Conservation (phyloP, 2,888 invertebrate genomes). For the Mythimna impura region DNA sequence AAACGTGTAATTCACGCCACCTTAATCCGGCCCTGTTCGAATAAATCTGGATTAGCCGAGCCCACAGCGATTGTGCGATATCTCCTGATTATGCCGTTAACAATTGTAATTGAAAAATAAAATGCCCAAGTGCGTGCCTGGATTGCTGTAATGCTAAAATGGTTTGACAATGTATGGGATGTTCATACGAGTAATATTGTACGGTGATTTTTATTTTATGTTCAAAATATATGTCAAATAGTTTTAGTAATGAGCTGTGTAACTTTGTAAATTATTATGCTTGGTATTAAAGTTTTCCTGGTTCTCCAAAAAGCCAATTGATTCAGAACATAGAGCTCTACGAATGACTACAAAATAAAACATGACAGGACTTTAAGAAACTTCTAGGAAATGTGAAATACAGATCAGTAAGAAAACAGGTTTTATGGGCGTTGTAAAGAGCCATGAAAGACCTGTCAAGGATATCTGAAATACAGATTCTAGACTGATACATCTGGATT, state of each 20-base stretch:
- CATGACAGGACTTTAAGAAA: too few relatives aligned
- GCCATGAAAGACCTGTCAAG: not conserved
- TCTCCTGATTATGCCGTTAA: conserved; percentile 89
- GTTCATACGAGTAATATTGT: conserved; percentile 40
- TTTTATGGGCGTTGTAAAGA: not conserved
- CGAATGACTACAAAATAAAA: too few relatives aligned
- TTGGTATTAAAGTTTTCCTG: not conserved
- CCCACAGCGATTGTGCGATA: conserved; percentile 86
- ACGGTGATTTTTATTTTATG: conserved; percentile 29
- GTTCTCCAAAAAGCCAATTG: too few relatives aligned
- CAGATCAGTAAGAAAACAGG: too few relatives aligned
- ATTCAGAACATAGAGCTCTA: too few relatives aligned
- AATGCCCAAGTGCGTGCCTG: conserved; percentile 71
- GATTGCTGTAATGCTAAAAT: conserved; percentile 59
- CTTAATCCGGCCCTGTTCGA: conserved; percentile 88
- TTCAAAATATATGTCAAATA: conserved; percentile 2
- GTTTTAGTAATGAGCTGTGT: conserved; percentile 18
- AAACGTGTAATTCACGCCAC: conserved; percentile 90
- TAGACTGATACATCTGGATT: too few relatives aligned
- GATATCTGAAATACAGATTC: not conserved
- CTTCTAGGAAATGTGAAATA: too few relatives aligned
- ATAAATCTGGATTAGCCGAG: conserved; percentile 90
- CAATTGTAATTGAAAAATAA: conserved; percentile 90
- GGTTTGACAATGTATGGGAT: conserved; percentile 54
- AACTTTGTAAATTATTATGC: not conserved